Conservation (phyloP, 2,113 vertebrate species). For the Accipiter cooperii region DNA sequence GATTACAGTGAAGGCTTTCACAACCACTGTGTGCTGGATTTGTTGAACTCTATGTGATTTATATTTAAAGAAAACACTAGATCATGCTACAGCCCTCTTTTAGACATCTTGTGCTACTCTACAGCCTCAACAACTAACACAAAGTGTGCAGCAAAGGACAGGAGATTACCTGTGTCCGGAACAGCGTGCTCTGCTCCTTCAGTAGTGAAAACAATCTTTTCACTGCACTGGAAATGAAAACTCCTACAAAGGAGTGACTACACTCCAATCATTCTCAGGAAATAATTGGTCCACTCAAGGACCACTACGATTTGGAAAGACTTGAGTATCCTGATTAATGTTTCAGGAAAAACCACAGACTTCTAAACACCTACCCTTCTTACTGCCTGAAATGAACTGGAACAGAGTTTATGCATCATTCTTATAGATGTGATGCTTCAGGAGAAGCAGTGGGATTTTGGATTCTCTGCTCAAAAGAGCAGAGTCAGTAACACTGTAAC, state of each 20-base stretch:
- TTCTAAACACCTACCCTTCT: not conserved
- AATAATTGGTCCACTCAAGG: not conserved
- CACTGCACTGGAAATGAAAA: not conserved
- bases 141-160: not conserved
- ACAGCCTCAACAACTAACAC: not conserved
- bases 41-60: not conserved
- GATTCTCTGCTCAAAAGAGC: not conserved
- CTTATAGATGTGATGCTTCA: not conserved
- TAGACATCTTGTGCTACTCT: not conserved
- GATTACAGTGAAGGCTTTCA: not conserved
- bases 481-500: not conserved
- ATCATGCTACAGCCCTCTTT: not conserved
- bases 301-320: not conserved
- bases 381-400: not conserved
- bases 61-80: not conserved
- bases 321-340: not conserved
- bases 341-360: not conserved
- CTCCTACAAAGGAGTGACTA: not conserved
- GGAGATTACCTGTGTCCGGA: not conserved
- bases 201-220: not conserved
- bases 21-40: not conserved
- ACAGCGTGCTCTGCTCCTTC: not conserved
- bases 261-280: not conserved
- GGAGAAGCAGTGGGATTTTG: not conserved
- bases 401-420: not conserved